Conservation (phyloP, 2,113 vertebrate genomes). For the Physeter macrocephalus region DNA sequence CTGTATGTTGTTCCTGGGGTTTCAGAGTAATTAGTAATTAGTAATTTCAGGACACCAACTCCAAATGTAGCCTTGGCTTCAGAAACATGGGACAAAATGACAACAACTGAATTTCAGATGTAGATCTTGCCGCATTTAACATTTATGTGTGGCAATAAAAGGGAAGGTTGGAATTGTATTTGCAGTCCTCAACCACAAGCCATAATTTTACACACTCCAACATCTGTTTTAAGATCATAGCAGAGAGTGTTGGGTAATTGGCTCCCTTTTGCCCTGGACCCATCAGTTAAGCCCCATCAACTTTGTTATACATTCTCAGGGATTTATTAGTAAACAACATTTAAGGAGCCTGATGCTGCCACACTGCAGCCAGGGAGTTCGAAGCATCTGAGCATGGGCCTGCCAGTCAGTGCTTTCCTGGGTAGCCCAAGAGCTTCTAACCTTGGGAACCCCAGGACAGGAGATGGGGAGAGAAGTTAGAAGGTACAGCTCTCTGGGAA, state of each 20-base stretch:
- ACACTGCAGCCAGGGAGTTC: neutral
- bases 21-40: constrained; percentile 60
- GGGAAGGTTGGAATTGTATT: constrained; percentile 68
- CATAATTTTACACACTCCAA: constrained; percentile 63
- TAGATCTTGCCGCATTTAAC: constrained; percentile 47
- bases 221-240: constrained; percentile 75
- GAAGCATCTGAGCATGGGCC: neutral
- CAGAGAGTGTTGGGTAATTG: constrained; percentile 64
- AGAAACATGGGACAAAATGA: constrained; percentile 7
- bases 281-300: constrained; percentile 71
- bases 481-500: neutral
- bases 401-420: accelerated
- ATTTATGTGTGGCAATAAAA: constrained; percentile 73
- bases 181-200: constrained; percentile 58
- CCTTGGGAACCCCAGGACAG: neutral
- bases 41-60: neutral
- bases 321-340: constrained; percentile 61
- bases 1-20: neutral
- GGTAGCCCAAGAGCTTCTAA: too few species aligned
- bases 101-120: constrained; percentile 45
- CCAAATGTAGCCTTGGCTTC: constrained; percentile 38
- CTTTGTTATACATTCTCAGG: constrained; percentile 73
- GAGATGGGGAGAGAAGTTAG: neutral
- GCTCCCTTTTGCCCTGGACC: constrained; percentile 49
- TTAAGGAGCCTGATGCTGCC: neutral